Percentiles rank a stretch among this genome's conserved stretches.
Evolutionary conservation across 1,140 invertebrate genomes (phyloP).

Genomic region (Caenorhabditis remanei): DNA sequence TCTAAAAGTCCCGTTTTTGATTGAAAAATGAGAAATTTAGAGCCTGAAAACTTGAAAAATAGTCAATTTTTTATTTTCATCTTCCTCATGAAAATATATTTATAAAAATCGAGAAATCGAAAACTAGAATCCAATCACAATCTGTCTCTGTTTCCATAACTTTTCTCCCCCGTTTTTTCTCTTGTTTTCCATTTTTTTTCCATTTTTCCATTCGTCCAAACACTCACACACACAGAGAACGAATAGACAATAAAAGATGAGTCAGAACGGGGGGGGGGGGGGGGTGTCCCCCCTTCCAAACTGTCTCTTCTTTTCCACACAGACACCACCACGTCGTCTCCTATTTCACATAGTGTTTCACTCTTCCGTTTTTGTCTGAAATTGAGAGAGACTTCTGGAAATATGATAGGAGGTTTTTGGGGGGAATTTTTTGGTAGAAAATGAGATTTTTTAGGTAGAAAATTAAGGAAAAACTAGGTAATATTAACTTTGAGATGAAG

Average conservation of each 20-base stretch:
- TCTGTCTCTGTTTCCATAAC: too few relatives aligned
- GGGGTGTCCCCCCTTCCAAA: background rate
- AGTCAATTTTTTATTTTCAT: too few relatives aligned
- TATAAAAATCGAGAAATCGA: background rate
- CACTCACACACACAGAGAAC: slow-evolving; percentile 8
- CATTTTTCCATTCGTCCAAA: background rate
- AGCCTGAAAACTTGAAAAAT: background rate
- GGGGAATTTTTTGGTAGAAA: too few relatives aligned
- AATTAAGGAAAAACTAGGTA: too few relatives aligned
- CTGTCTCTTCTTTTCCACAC: background rate
- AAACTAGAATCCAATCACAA: background rate
- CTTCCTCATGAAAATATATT: background rate
- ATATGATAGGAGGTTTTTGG: too few relatives aligned
- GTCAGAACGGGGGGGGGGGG: background rate
- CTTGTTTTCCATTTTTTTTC: background rate
- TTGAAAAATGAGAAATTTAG: too few relatives aligned
- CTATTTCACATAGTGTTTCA: too few relatives aligned
- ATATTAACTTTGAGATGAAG: too few relatives aligned
- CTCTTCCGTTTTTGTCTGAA: too few relatives aligned
- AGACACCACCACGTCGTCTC: background rate
- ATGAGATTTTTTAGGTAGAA: too few relatives aligned
- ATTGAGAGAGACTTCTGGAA: too few relatives aligned
- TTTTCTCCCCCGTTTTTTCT: background rate
- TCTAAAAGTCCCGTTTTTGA: too few relatives aligned
- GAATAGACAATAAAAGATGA: slow-evolving; percentile 12